Percentiles rank a stretch among this genome's conserved stretches.
Conservation (phyloP, 2,113 vertebrate genomes). For the Corythornis cristatus region DNA sequence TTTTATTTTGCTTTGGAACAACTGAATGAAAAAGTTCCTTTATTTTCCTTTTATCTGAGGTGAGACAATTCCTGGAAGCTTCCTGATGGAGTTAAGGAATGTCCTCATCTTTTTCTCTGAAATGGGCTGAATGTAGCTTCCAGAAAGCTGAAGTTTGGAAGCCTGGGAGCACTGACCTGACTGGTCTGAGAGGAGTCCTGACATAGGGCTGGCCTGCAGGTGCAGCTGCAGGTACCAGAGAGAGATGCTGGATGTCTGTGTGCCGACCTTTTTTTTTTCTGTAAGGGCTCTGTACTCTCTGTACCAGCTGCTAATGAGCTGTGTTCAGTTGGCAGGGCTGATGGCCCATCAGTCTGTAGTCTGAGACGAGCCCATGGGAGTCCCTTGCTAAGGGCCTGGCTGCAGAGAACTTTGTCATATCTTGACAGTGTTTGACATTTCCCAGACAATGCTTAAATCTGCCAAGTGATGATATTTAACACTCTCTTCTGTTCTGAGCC, state of each 20-base stretch:
- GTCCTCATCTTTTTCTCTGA: neutral
- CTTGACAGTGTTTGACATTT: neutral
- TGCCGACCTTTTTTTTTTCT: neutral
- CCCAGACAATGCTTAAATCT: neutral
- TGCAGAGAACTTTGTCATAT: neutral
- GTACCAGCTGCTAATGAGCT: neutral
- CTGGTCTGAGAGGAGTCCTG: neutral
- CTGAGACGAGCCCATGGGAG: neutral
- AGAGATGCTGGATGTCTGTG: neutral
- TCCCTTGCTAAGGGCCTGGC: neutral
- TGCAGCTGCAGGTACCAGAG: neutral
- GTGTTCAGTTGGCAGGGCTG: neutral
- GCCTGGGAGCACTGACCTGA: neutral
- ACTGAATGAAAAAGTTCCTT: neutral
- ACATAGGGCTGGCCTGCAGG: neutral
- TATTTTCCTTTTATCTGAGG: neutral
- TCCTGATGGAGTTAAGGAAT: neutral
- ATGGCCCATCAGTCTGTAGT: neutral
- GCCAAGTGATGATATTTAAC: neutral
- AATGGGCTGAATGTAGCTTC: neutral
- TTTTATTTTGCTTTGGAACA: neutral
- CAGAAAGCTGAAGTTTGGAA: neutral
- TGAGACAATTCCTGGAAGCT: neutral
- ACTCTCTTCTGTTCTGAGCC: neutral
- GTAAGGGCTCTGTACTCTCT: neutral